Conservation (phyloP, 2,113 vertebrate species). For the Emydura subglobosa region DNA sequence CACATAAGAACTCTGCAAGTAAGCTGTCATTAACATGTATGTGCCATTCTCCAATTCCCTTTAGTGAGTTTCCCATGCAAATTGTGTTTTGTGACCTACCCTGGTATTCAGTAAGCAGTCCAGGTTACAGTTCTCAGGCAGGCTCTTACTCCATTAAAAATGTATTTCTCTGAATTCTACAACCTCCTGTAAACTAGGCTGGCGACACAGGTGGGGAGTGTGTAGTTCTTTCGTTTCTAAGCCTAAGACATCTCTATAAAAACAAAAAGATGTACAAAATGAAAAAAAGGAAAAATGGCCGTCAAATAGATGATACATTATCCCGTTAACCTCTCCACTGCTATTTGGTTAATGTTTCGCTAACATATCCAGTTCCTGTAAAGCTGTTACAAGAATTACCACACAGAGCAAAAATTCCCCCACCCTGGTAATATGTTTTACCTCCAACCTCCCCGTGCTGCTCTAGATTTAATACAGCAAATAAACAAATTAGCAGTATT, state of each 20-base stretch:
- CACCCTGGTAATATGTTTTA: background rate
- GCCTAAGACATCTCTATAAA: accelerated
- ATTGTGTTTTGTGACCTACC: background rate
- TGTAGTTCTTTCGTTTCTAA: accelerated
- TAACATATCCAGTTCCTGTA: background rate
- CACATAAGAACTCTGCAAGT: background rate
- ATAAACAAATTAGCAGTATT: background rate
- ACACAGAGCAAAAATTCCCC: background rate
- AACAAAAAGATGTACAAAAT: accelerated
- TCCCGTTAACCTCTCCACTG: background rate
- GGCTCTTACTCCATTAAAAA: background rate
- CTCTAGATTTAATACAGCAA: background rate
- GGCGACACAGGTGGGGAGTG: background rate
- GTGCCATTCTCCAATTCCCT: background rate
- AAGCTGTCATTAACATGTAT: accelerated
- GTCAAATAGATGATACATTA: background rate
- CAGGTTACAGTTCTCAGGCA: background rate
- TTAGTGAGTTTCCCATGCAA: background rate
- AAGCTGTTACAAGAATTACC: background rate
- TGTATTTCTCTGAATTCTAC: background rate
- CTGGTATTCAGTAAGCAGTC: background rate
- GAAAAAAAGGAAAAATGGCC: background rate
- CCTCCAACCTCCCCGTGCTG: background rate
- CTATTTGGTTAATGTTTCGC: background rate
- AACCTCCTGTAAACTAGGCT: background rate